Evolutionary conservation across 2,113 vertebrate species (phyloP), one percentile per base, ranked within the genome.

Genomic region (Pelmatolapia mariae): DNA sequence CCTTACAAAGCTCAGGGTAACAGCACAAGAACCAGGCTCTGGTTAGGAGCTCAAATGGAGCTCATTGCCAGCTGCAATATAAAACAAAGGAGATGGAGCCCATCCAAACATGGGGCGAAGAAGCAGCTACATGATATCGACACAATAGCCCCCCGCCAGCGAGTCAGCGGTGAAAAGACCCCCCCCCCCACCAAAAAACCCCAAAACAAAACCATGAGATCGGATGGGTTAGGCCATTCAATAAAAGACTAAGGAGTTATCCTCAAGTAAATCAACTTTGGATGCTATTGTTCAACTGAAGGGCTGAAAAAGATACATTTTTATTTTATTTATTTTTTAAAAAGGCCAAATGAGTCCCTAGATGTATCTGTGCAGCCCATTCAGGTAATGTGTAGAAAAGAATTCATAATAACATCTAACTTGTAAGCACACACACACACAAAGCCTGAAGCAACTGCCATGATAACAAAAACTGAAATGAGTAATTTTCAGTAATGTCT

Each of bases 161-260:
- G 8, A 73, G 2, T 10, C 22, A 73, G 40, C 4, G 1, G 24
- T 24, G 24, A 68, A 16, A 26, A 40, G 5, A 0, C 5, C 26
- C 57, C 54, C 7, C 31, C 29, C 29, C 29, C 29, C 6, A 7
- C n/a, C n/a, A 36, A 33, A 33, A n/a, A 31, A 31, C 9, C 36
- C 9, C 36, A 61, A 19, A 33, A 61, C 57, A 4, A 63, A 61
- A 61, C 29, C 61, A 66, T 24, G 13, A 71, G 5, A 26, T 45
- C 0, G 8, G 2, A 73, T 45, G 68, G 8, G 40, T 7, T 18
- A 45, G 4, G 8, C 40, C 68, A 26, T 73, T 1, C 15, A 73
- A 45, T 24, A 73, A 43, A 73, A 73, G 40, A 73, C 36, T 26
- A 18, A 73, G 40, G 68, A 10, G 63, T 71, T 71, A 15, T 24